Percentiles rank a stretch among this genome's conserved stretches.
Evolutionary conservation across 64 coral and sea anemone species (phyloP).

Genomic region (Astreopora myriophthalma): DNA sequence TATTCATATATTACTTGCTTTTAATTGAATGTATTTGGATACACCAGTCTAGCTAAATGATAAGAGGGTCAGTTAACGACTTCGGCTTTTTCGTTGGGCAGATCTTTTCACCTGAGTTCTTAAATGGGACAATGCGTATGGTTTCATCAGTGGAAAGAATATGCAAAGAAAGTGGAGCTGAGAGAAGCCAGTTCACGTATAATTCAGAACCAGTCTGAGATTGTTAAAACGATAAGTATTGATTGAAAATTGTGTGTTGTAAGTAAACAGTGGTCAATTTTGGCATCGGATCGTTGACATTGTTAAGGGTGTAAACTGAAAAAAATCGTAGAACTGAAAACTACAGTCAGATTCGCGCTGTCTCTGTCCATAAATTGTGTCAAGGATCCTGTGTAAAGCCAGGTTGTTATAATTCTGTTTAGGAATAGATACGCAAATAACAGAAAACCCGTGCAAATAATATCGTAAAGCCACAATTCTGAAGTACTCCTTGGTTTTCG

Average conservation of each 20-base stretch:
- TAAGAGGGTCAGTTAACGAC: background rate
- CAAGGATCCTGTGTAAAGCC: too few species aligned
- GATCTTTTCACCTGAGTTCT: background rate
- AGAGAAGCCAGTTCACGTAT: background rate
- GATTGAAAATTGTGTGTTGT: background rate
- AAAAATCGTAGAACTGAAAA: too few species aligned
- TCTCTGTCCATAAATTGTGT: too few species aligned
- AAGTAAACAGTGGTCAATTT: background rate
- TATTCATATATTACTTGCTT: background rate
- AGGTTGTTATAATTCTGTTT: too few species aligned
- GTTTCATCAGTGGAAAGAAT: too few species aligned
- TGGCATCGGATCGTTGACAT: background rate
- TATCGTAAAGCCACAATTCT: too few species aligned
- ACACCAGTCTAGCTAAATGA: background rate
- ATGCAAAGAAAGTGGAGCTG: background rate
- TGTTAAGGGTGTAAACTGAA: too few species aligned
- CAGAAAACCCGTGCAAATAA: too few species aligned
- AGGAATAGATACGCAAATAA: too few species aligned
- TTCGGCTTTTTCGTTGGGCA: background rate
- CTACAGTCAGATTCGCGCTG: too few species aligned
- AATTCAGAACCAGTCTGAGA: background rate
- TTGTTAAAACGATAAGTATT: background rate
- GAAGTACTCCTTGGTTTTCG: too few species aligned
- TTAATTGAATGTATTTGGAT: background rate
- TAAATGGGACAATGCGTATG: too few species aligned